Evolutionary conservation across 2,888 invertebrate species (phyloP).

Genomic region (Pollenia amentaria): DNA sequence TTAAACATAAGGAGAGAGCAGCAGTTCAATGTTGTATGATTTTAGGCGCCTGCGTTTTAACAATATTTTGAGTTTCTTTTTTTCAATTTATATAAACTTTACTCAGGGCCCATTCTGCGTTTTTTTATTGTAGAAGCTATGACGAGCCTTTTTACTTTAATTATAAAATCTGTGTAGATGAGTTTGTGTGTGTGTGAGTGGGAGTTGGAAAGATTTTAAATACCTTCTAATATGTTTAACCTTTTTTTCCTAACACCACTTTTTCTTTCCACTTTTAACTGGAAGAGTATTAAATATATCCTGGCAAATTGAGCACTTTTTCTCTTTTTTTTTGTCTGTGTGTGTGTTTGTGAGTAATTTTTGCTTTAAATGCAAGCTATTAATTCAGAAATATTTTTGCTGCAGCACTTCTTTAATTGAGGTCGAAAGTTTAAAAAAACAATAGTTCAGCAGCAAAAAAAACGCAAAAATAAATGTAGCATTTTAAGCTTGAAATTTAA

Average conservation of each 20-base stretch:
- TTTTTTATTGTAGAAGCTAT: conserved; percentile 3
- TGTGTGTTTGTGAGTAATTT: conserved; percentile 12
- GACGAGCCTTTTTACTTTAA: conserved; percentile 60
- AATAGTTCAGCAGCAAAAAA: conserved; percentile 66
- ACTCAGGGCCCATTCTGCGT: conserved; percentile 29
- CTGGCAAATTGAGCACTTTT: conserved; percentile 39
- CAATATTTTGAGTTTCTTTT: conserved; percentile 13
- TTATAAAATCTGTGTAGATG: conserved; percentile 38
- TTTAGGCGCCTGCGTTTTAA: conserved; percentile 54
- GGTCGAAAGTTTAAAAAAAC: conserved; percentile 82
- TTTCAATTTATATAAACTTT: conserved; percentile 26
- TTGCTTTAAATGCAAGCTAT: conserved; percentile 48
- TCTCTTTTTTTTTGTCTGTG: conserved; percentile 18
- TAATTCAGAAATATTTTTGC: conserved; percentile 59
- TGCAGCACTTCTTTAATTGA: conserved; percentile 80
- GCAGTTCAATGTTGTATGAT: conserved; percentile 10
- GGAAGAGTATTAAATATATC: conserved; percentile 30
- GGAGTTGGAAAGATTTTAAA: conserved; percentile 46
- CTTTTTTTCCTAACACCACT: conserved; percentile 3
- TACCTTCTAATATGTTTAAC: conserved; percentile 41
- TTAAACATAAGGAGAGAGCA: conserved; percentile 45
- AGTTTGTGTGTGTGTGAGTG: conserved; percentile 22
- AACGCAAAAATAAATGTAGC: conserved; percentile 50
- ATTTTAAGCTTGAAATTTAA: conserved; percentile 61
- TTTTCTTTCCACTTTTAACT: neutral